Base-by-base conservation (phyloP, 1,140 invertebrate species). In the Cryptotermes secundus region DNA sequence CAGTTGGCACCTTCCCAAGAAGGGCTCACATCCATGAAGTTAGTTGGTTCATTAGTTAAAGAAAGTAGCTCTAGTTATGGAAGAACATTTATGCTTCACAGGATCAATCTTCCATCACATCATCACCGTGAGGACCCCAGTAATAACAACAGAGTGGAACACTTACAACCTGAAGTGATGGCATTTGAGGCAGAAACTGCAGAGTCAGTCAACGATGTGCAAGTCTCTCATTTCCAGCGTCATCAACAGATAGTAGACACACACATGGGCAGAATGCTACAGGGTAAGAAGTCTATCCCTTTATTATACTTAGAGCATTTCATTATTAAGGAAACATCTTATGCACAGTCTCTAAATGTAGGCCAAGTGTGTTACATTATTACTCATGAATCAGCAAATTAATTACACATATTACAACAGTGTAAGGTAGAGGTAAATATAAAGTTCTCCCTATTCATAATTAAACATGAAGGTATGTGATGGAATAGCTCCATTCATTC, bases 131-230 rank as follows among this genome's bases (percentile, higher is more conserved):
- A 85, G 22, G 72, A 53, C 31, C 45, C 79, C 3, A 82, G 65
- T n/a, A 80, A 42, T 38, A 36, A 72, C 79, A 86, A 80, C 84
- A 38, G 81, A 36, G 45, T 83, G 16, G 81, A 84, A 10, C 53
- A 53, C 22, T 22, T 36, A 14, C 79, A 45, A 36, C 53, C 79
- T 9, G 81, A 79, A n/a, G 26, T 35, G 12, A 34, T 42, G 79
- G 59, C 81, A 35, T 83, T 81, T 22, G 85, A 87, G 86, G 34
- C 85, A 85, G 82, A 87, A 49, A 79, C 81, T 85, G 1, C 85
- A 83, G 34, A 86, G 53, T 49, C 85, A 31, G 72, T 81, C 10
- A 85, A 87, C 45, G 86, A 87, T 72, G 85, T 84, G 31, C 82
- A 86, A 38, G 83, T 85, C 10, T 83, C 84, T 22, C 34, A 53